Percentiles rank a stretch among this genome's conserved stretches.
Conservation (phyloP, 1,140 invertebrate genomes). For the Solenopsis fugax region DNA sequence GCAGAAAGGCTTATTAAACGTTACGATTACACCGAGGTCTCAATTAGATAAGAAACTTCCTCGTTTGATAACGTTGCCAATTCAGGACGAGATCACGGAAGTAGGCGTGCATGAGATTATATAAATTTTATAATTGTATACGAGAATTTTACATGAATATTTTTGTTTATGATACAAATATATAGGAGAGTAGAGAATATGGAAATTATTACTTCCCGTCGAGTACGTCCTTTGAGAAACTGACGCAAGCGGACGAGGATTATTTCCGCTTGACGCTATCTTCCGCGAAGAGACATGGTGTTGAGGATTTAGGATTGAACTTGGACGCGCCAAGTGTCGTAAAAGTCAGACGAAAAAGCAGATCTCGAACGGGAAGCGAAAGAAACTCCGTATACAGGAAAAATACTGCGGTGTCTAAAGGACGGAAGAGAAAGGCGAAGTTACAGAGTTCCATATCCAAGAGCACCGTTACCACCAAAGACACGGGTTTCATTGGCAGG, state of each 20-base stretch:
- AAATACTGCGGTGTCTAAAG: conserved; percentile 52
- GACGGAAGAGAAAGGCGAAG: conserved; percentile 72
- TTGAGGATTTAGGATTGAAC: conserved; percentile 33
- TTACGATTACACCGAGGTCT: background rate
- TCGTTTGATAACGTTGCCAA: background rate
- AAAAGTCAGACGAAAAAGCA: conserved; percentile 47
- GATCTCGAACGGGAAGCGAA: conserved; percentile 47
- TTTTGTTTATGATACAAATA: conserved; percentile 12
- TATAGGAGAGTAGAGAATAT: conserved; percentile 2
- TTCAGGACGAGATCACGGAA: conserved; percentile 12
- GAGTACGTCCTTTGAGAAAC: conserved; percentile 29
- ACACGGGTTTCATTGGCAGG: conserved; percentile 67
- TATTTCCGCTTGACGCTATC: background rate
- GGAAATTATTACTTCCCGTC: conserved; percentile 25
- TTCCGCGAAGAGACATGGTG: background rate
- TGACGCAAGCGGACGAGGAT: conserved; percentile 18
- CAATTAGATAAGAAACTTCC: conserved; percentile 6
- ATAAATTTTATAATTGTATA: background rate
- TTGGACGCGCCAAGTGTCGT: background rate
- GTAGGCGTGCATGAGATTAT: conserved; percentile 9
- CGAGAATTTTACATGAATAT: background rate
- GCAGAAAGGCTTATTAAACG: conserved; percentile 21
- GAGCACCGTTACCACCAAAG: conserved; percentile 77
- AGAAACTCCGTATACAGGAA: conserved; percentile 52
- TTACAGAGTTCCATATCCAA: conserved; percentile 77